A percentile compares a stretch with the other conserved stretches of the same genome.
These are phyloP conservation scores for Oryctolagus cuniculus DNA, from an alignment of 2,113 vertebrate species.

Conservation along the genomic window DNA sequence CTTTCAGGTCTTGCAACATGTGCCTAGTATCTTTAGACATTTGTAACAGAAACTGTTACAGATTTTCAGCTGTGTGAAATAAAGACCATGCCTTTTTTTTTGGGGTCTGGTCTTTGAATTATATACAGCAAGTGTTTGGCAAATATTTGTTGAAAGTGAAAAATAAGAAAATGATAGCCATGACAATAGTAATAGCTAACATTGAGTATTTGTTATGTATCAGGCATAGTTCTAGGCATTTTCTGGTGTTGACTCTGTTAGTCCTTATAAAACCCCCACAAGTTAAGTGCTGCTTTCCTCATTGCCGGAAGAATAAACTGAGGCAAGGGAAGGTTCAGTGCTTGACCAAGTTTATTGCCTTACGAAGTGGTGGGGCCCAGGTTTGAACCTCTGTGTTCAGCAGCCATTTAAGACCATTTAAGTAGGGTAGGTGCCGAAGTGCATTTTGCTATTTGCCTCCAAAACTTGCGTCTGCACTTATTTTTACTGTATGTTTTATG, in stretches of 20 bases:
- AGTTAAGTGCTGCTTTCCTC: neutral
- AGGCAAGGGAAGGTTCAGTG: neutral
- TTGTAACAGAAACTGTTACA: neutral
- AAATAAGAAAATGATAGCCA: neutral
- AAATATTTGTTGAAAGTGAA: conserved; percentile 47
- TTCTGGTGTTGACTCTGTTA: neutral
- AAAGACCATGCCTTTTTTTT: neutral
- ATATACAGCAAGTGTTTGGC: neutral
- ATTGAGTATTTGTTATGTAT: neutral
- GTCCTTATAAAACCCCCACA: neutral
- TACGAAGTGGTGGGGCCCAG: neutral
- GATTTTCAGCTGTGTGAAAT: neutral
- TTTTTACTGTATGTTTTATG: neutral
- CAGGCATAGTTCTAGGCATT: neutral
- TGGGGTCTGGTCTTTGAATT: neutral
- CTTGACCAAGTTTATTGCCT: neutral
- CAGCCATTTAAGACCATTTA: neutral
- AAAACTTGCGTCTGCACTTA: neutral
- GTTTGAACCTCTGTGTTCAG: neutral
- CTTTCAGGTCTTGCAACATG: neutral
- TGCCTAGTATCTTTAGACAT: neutral
- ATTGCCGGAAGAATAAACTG: conserved; percentile 2
- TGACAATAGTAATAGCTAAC: neutral
- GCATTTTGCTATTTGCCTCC: neutral
- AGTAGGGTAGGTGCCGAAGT: neutral